Evolutionary conservation across 2,888 invertebrate genomes (phyloP), one percentile per base, ranked within the genome.

Genomic region (Perdita meconis): DNA sequence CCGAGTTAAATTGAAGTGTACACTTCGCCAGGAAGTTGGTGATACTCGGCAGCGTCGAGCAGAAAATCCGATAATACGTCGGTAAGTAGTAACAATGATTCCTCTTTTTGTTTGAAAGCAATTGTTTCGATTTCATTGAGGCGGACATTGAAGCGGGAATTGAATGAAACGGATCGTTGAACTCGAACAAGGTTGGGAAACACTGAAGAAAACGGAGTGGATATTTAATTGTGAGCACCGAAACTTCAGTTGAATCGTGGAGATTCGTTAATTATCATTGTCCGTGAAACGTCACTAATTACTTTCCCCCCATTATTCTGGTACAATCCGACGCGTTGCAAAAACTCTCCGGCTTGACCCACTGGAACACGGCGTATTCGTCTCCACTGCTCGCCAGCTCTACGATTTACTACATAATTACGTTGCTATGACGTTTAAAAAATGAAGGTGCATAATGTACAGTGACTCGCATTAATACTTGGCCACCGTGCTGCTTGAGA

Each of bases 231-330:
- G 53, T 55, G 59, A 24, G 34, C 42, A 2, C 40, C 44, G 59
- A 59, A 68, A 63, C 47, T 67, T 63, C 40, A 3, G 0, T 36
- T 40, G 50, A 22, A 30, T 56, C 61, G 13, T 57, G 24, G 61
- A 67, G 67, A 74, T 73, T 76, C 76, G 50, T 67, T 64, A 77
- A 77, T 77, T 77, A 67, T 74, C 63, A 73, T 74, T 59, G 53
- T 16, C 47, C 64, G 47, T 65, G 50, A 60, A 78, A 70, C 57
- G 56, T 44, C 44, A 47, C 53, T 68, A 75, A 75, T 75, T 72
- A 75, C 64, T 60, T 59, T 38, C 16, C 13, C n/a, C 30, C 30
- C n/a, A 72, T 55, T 72, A 64, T 75, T 60, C 44, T 42, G 24
- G 38, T 26, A 42, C 50, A 67, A 44, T 68, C 34, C 16, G 61